Evolutionary conservation across 2,888 invertebrate genomes (phyloP).

Genomic region (Drosophila aldrichi): DNA sequence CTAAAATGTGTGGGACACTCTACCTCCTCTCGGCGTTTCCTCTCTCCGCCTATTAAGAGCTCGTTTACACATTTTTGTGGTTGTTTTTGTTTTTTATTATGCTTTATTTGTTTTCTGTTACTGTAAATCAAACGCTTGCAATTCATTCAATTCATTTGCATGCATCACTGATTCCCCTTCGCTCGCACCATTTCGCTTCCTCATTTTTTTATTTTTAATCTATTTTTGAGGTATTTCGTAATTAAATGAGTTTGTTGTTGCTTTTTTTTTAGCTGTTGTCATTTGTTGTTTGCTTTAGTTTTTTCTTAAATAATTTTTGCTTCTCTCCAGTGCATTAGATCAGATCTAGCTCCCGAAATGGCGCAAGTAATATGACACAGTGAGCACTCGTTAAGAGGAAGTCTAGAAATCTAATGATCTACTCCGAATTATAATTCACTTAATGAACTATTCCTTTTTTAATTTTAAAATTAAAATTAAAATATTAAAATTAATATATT

Average conservation of each 20-base stretch:
- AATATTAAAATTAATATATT: no score
- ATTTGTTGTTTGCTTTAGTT: conserved; percentile 13
- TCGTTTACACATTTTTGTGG: conserved; percentile 27
- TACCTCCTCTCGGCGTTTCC: not conserved
- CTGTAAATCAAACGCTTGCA: conserved; percentile 31
- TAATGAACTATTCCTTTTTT: no score
- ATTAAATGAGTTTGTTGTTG: conserved; percentile 19
- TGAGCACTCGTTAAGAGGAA: not conserved
- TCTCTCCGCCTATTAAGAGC: not conserved
- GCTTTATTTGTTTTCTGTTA: conserved; percentile 9
- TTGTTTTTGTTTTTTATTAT: conserved; percentile 6
- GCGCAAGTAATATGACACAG: conserved; percentile 15
- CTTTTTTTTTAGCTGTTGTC: conserved; percentile 2
- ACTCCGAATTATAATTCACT: no score
- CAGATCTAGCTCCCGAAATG: conserved; percentile 33
- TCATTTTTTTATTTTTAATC: not conserved
- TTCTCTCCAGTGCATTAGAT: conserved; percentile 32
- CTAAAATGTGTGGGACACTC: not conserved
- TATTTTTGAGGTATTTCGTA: conserved; percentile 33
- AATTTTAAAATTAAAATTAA: no score
- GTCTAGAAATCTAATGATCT: not conserved
- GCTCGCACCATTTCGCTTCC: not conserved
- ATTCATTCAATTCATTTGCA: conserved; percentile 31
- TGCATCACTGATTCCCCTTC: conserved; percentile 5
- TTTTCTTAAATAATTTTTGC: conserved; percentile 6